These are phyloP conservation scores for Lordiphosa clarofinis DNA, from an alignment of 1,140 invertebrate species.

Conservation along the genomic window DNA sequence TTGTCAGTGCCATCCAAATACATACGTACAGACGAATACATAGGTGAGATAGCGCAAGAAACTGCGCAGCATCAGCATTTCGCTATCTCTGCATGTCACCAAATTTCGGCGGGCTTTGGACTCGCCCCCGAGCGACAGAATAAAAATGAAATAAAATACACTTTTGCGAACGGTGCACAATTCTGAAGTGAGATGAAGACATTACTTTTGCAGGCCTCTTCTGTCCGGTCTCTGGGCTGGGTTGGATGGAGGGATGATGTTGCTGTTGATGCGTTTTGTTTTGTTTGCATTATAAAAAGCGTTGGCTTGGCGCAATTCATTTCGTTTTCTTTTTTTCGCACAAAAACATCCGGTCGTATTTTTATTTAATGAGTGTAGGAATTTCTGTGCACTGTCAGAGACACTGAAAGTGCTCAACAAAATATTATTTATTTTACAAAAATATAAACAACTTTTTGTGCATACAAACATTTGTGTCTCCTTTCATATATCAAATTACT, in stretches of 20 bases:
- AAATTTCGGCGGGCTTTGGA: constrained; percentile 28
- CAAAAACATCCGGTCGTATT: constrained; percentile 75
- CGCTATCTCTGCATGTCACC: constrained; percentile 38
- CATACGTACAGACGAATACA: neutral
- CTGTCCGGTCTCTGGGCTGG: constrained; percentile 10
- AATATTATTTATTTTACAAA: constrained; percentile 51
- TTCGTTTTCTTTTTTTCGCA: constrained; percentile 38
- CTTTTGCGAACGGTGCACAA: constrained; percentile 38
- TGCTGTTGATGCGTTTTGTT: constrained; percentile 16
- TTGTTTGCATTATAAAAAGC: constrained; percentile 42
- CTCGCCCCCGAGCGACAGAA: neutral
- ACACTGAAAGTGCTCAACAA: constrained; percentile 26
- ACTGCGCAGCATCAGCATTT: constrained; percentile 29
- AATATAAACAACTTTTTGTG: constrained; percentile 10
- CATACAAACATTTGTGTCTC: too few species aligned
- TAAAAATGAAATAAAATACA: constrained; percentile 12
- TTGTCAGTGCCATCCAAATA: neutral
- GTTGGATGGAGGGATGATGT: constrained; percentile 24
- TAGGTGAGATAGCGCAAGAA: constrained; percentile 33
- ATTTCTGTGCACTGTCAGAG: constrained; percentile 52
- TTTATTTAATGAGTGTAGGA: constrained; percentile 74
- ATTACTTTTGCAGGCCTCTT: constrained; percentile 37
- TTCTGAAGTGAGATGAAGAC: constrained; percentile 48
- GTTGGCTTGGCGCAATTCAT: constrained; percentile 48
- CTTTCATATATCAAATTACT: too few species aligned